Evolutionary conservation across 2,113 vertebrate species (phyloP), one percentile per base, ranked within the genome.

Genomic region (Macrotus californicus): DNA sequence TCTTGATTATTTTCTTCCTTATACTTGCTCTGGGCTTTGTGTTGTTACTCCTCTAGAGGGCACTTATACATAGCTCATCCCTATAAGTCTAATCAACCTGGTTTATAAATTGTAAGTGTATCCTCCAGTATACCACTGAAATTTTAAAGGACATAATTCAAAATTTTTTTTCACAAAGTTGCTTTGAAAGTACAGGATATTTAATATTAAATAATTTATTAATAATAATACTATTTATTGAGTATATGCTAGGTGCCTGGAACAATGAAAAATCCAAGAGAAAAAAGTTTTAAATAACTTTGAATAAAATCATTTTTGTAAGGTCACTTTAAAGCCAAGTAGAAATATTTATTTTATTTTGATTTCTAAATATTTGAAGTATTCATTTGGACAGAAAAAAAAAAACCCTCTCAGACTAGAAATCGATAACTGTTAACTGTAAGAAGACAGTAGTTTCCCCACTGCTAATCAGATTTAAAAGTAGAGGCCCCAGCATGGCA

Each of bases 391-490:
- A 95, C 19, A 89, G 64, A 61, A 61, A 61, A 48, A 66, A 48
- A 66, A 85, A 93, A 91, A 87, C 87, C n/a, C 36, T 91, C 46
- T 92, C 36, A 81, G 39, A 89, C 56, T 87, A 54, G 31, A 93
- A 93, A 83, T n/a, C 50, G 43, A 10, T 91, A 89, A 86, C 34
- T 70, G 34, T 67, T 79, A 87, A 75, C 56, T 66, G 7, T 88
- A 75, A 91, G 22, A 81, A 93, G 39, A 81, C 10, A 94, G 64
- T 50, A 84, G 21, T 50, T 84, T 59, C 70, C 56, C 76, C 16
- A 34, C 26, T 90, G 93, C 81, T 90, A 84, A 73, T 83, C 56
- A 96, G 59, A 96, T 92, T 96, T 93, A 39, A 96, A 96, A 87
- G n/a, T 61, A 1, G 50, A 89, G 46, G 59, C 59, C 59, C 52